Percentiles rank a stretch among this genome's conserved stretches.
Evolutionary conservation across 2,797 vertebrate genomes (phyloP).

Genomic region (Pipistrellus kuhlii): DNA sequence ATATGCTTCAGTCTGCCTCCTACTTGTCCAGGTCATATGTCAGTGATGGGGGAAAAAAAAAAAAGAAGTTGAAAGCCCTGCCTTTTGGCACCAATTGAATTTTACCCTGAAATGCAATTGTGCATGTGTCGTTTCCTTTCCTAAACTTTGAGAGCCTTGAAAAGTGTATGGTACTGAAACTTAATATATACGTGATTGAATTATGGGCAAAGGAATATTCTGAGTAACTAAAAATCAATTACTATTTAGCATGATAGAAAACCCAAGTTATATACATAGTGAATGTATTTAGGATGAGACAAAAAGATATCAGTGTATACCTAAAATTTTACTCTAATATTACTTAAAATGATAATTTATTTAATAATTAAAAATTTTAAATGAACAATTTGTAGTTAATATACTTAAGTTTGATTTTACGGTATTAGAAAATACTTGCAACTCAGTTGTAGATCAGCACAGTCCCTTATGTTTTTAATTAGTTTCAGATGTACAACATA

Average conservation of each 20-base stretch:
- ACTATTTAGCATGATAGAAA: slow-evolving; percentile 6
- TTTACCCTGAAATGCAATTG: slow-evolving; percentile 19
- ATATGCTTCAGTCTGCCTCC: background rate
- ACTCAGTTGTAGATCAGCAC: background rate
- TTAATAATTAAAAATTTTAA: background rate
- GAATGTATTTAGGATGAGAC: background rate
- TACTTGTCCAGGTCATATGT: background rate
- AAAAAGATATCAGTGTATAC: background rate
- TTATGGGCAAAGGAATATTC: slow-evolving; percentile 39
- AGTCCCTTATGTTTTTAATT: background rate
- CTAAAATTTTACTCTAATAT: slow-evolving; percentile 17
- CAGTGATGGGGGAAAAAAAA: background rate
- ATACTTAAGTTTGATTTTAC: background rate
- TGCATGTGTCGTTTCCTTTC: background rate
- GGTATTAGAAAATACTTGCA: background rate
- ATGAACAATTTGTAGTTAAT: background rate
- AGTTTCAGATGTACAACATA: background rate
- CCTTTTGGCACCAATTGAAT: background rate
- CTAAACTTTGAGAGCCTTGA: slow-evolving; percentile 21
- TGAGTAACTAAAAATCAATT: slow-evolving; percentile 33
- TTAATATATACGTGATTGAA: slow-evolving; percentile 11
- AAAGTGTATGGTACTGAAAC: background rate
- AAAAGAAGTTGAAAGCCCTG: slow-evolving; percentile 7
- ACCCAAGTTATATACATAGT: background rate
- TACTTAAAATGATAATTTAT: background rate